These are phyloP conservation scores for Drosophila ustulata DNA, from an alignment of 2,888 invertebrate genomes.

Conservation along the genomic window DNA sequence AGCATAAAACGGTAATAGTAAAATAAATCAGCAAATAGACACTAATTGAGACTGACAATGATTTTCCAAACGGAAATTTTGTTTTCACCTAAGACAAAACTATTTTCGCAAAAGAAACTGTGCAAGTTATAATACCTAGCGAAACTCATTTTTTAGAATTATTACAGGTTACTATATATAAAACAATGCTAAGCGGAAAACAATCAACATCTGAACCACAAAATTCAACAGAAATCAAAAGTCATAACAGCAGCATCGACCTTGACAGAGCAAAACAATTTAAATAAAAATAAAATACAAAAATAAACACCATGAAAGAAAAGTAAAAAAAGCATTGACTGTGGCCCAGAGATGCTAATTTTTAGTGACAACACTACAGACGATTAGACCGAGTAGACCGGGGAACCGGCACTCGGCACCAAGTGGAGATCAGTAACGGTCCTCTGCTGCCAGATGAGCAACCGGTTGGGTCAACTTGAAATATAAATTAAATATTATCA, in stretches of 20 bases:
- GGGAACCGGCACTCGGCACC: slow-evolving; percentile 36
- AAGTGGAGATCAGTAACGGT: slow-evolving; percentile 47
- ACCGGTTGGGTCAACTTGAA: slow-evolving; percentile 58
- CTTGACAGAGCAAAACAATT: slow-evolving; percentile 64
- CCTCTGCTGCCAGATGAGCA: slow-evolving; percentile 42
- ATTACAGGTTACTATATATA: slow-evolving; percentile 32
- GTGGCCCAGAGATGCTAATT: slow-evolving; percentile 73
- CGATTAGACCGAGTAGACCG: slow-evolving; percentile 25
- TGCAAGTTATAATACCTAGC: not conserved
- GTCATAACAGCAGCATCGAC: slow-evolving; percentile 51
- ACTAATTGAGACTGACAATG: slow-evolving; percentile 56
- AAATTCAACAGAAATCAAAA: slow-evolving; percentile 42
- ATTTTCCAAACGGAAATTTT: slow-evolving; percentile 58
- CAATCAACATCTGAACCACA: slow-evolving; percentile 40
- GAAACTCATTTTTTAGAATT: slow-evolving; percentile 13
- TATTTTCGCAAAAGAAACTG: not conserved
- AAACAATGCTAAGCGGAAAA: slow-evolving; percentile 38
- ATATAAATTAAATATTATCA: slow-evolving; percentile 59
- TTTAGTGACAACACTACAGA: slow-evolving; percentile 64
- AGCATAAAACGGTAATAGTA: slow-evolving; percentile 27
- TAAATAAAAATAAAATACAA: slow-evolving; percentile 17
- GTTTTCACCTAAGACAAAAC: slow-evolving; percentile 55
- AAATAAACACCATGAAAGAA: slow-evolving; percentile 58
- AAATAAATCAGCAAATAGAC: slow-evolving; percentile 31
- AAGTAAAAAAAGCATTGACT: slow-evolving; percentile 39